These are phyloP conservation scores for Lepidothrix coronata DNA, from an alignment of 2,113 vertebrate species.

Conservation along the genomic window DNA sequence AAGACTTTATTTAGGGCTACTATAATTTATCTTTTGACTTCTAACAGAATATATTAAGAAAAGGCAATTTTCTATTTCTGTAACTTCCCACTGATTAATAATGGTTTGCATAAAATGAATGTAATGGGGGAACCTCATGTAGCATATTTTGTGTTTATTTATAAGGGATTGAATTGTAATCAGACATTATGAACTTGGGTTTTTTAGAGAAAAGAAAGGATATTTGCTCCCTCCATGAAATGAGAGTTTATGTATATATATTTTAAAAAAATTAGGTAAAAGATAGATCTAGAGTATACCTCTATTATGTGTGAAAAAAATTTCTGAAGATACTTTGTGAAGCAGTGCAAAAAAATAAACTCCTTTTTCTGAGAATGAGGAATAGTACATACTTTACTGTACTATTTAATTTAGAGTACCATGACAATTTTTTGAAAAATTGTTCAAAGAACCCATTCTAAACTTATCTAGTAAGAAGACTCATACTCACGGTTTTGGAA, in stretches of 20 bases:
- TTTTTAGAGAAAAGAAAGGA: not conserved
- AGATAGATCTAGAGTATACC: not conserved
- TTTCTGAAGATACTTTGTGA: not conserved
- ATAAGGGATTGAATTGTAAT: not conserved
- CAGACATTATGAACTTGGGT: not conserved
- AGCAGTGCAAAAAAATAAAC: not conserved
- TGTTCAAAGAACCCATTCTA: constrained; percentile 19
- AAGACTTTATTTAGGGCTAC: not conserved
- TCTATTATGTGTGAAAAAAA: not conserved
- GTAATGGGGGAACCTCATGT: not conserved
- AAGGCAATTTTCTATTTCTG: not conserved
- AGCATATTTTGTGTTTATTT: not conserved
- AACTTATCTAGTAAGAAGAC: not conserved
- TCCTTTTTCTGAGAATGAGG: not conserved
- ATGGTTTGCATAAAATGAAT: not conserved
- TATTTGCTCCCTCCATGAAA: not conserved
- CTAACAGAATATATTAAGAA: not conserved
- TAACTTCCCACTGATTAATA: not conserved
- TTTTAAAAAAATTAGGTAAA: not conserved
- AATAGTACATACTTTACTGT: not conserved
- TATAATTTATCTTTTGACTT: not conserved
- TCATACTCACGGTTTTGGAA: constrained; percentile 23
- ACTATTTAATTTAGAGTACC: not conserved
- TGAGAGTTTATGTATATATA: not conserved
- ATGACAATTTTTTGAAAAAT: not conserved